Base-by-base conservation (phyloP, 2,888 invertebrate genomes). In the Elysia crispata region DNA sequence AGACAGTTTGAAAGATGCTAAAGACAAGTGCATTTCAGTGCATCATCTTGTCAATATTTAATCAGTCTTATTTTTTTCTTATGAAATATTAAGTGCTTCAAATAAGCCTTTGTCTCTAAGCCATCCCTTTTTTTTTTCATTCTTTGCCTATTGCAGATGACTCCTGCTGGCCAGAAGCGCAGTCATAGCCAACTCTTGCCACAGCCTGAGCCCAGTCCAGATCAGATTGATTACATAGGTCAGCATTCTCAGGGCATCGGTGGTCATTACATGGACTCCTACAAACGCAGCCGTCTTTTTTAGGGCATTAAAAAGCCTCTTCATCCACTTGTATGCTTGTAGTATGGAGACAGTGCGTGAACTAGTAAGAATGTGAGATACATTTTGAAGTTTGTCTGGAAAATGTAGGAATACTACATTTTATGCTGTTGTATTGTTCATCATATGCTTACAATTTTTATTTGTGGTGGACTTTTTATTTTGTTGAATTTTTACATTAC, bases 161-260 rank as follows among this genome's bases (percentile, higher is more conserved):
- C 88, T 1, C 88, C 89, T 28, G 82, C 86, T 30, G 88, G 87
- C 88, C 93, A 84, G 92, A 93, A 89, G 92, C 92, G 89, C 91
- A 92, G 88, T 91, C 93, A 83, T 91, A 93, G 84, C 77, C 92
- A 92, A 80, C 90, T 94, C 77, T 87, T 93, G 30, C 93, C 93
- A 11, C 91, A 93, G 1, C 93, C 93, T 41, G 93, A 93, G 86
- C 90, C 93, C 41, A 92, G 92, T 83, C 93, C 93, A 0, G 93
- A 93, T 82, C 92, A 92, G n/a, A 91, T 90, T 54, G 93, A 93
- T 83, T 91, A 93, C 73, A 75, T 81, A 50, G 93, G 93, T 18
- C 93, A 93, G 83, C 93, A 93, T 85, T 93, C 93, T n/a, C 93
- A 93, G 85, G 93, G 93, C 1, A 87, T 94, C 13, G 93, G 94